Conservation (phyloP, 1,140 invertebrate species). For the Procambarus clarkii region DNA sequence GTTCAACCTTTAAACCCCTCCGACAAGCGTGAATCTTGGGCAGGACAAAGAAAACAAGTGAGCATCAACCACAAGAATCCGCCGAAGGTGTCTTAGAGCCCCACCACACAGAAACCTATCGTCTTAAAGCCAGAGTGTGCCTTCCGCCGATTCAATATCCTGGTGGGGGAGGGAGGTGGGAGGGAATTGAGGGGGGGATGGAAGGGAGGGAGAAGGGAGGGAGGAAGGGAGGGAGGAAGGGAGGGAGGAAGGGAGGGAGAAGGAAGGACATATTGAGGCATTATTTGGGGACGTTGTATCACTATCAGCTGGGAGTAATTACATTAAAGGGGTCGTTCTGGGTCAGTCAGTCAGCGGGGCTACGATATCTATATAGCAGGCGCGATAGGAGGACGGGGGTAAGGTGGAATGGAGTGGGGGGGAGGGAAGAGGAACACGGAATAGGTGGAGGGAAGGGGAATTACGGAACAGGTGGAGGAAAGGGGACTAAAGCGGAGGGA, state of each 20-base stretch:
- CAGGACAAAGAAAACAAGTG: too few relatives aligned
- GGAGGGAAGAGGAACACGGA: neutral
- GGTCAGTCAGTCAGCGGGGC: neutral
- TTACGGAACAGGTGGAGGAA: neutral
- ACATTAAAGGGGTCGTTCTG: slow-evolving; percentile 54
- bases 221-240: too few relatives aligned
- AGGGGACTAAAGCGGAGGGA: neutral
- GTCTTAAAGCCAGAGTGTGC: too few relatives aligned
- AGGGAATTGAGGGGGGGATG: neutral
- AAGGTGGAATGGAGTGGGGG: neutral
- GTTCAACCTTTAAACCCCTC: too few relatives aligned
- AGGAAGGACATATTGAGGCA: slow-evolving; percentile 13
- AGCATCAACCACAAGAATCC: too few relatives aligned
- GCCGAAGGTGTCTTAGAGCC: too few relatives aligned
- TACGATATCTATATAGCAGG: neutral
- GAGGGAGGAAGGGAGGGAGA: too few relatives aligned
- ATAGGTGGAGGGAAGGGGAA: neutral
- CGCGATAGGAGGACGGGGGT: too few relatives aligned
- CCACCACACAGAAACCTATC: too few relatives aligned
- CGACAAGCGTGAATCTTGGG: too few relatives aligned
- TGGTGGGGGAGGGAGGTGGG: neutral
- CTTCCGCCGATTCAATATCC: too few relatives aligned
- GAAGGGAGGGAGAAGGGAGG: too few relatives aligned
- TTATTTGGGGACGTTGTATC: slow-evolving; percentile 21
- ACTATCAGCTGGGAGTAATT: slow-evolving; percentile 50